Percentiles rank a stretch among this genome's conserved stretches.
Conservation (phyloP, 2,888 invertebrate species). For the Syrista parreyssii region DNA sequence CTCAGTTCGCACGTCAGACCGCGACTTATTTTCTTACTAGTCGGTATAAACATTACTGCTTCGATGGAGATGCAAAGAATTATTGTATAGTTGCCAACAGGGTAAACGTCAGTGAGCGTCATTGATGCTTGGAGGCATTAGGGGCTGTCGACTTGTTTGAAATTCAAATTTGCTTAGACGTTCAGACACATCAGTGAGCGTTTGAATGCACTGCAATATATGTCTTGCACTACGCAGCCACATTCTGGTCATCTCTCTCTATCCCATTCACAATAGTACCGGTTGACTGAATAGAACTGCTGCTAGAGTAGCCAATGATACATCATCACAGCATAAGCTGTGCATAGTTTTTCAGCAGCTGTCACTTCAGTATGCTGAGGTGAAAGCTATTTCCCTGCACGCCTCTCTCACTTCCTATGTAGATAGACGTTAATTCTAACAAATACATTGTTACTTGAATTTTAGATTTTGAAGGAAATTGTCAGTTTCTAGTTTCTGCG, state of each 20-base stretch:
- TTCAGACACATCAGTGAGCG: slow-evolving; percentile 9
- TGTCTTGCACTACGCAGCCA: background rate
- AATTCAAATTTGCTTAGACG: slow-evolving; percentile 17
- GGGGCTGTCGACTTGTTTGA: slow-evolving; percentile 9
- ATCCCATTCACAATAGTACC: background rate
- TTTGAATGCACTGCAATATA: slow-evolving; percentile 15
- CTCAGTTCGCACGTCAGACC: too few species aligned
- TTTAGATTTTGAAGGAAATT: slow-evolving; percentile 38
- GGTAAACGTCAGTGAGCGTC: background rate
- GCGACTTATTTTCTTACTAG: too few species aligned
- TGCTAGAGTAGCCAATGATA: background rate
- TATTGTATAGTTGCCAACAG: slow-evolving; percentile 9
- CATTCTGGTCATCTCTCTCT: background rate
- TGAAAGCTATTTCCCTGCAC: background rate
- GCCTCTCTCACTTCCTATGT: slow-evolving; percentile 16
- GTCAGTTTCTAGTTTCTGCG: slow-evolving; percentile 13
- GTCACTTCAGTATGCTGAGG: too few species aligned
- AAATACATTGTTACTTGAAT: slow-evolving; percentile 41
- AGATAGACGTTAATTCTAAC: slow-evolving; percentile 46
- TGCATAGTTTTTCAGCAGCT: too few species aligned
- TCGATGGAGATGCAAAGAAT: slow-evolving; percentile 11
- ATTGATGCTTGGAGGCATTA: background rate
- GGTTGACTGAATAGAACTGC: background rate
- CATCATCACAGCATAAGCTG: too few species aligned
- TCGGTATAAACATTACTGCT: too few species aligned